Evolutionary conservation across 2,797 vertebrate genomes (phyloP).

Genomic region (Manis pentadactyla): DNA sequence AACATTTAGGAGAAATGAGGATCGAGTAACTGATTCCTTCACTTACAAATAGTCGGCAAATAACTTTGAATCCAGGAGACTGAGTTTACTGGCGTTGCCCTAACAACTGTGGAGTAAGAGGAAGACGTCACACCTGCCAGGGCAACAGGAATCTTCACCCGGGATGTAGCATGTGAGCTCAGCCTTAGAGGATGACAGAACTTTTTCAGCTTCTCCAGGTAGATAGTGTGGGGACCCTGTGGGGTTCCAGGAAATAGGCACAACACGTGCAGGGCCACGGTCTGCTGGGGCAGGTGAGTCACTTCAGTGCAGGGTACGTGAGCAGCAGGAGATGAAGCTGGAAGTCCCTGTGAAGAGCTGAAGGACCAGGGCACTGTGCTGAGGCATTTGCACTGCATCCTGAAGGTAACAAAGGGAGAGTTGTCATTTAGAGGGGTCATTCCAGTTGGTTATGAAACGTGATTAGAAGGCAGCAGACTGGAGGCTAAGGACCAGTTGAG

Average conservation of each 20-base stretch:
- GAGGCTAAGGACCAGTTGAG: not conserved
- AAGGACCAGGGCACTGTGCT: not conserved
- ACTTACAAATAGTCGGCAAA: not conserved
- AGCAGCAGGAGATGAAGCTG: fast-evolving
- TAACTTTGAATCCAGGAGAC: not conserved
- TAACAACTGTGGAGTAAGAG: not conserved
- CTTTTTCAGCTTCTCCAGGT: not conserved
- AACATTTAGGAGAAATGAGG: not conserved
- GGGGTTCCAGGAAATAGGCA: not conserved
- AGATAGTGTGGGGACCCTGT: not conserved
- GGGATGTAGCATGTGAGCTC: fast-evolving
- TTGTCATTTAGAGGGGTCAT: not conserved
- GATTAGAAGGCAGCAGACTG: not conserved
- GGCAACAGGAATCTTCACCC: no score
- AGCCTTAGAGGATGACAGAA: not conserved
- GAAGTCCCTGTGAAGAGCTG: not conserved
- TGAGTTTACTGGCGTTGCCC: not conserved
- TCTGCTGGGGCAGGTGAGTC: no score
- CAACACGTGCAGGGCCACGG: not conserved
- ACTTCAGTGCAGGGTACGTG: no score
- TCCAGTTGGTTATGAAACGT: not conserved
- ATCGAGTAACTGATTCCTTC: not conserved
- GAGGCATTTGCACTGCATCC: not conserved
- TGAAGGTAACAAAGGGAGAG: not conserved
- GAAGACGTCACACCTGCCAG: not conserved